These are phyloP conservation scores for Stenodera caucasica DNA, from an alignment of 2,888 invertebrate genomes.

Conservation along the genomic window DNA sequence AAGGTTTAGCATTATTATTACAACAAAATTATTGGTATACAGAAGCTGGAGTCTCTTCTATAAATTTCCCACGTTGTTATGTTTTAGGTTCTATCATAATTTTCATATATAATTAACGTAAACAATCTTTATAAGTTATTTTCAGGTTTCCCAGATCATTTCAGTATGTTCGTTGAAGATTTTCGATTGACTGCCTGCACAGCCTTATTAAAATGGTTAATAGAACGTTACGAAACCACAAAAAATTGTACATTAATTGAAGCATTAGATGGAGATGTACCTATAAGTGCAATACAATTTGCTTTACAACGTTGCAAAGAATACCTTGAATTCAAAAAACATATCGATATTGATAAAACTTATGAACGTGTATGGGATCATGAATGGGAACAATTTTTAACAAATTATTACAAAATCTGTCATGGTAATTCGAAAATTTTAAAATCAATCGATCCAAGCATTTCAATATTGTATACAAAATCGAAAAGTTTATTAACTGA, in stretches of 20 bases:
- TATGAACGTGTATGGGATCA: constrained; percentile 69
- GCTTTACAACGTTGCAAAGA: constrained; percentile 78
- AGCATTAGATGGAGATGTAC: constrained; percentile 67
- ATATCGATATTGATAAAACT: constrained; percentile 73
- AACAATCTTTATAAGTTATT: too few species aligned
- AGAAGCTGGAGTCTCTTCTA: constrained; percentile 76
- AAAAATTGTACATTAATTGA: constrained; percentile 61
- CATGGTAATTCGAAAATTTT: constrained; percentile 59
- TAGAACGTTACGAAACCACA: constrained; percentile 54
- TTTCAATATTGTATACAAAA: constrained; percentile 48
- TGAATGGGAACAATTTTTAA: constrained; percentile 87
- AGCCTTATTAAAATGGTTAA: constrained; percentile 78
- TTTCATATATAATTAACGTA: neutral
- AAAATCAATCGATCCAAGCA: constrained; percentile 18
- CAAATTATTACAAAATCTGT: constrained; percentile 69
- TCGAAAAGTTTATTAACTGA: constrained; percentile 66
- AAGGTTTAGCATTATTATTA: constrained; percentile 76
- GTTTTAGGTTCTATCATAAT: constrained; percentile 61
- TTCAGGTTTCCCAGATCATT: constrained; percentile 72
- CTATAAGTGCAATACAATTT: constrained; percentile 76
- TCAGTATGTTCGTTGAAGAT: constrained; percentile 83
- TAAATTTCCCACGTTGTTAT: constrained; percentile 86
- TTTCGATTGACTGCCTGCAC: constrained; percentile 88
- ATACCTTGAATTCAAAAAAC: constrained; percentile 72
- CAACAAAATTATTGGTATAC: constrained; percentile 86